Percentiles rank a stretch among this genome's conserved stretches.
Evolutionary conservation across 1,140 invertebrate species (phyloP).

Genomic region (Drosophila triauraria): DNA sequence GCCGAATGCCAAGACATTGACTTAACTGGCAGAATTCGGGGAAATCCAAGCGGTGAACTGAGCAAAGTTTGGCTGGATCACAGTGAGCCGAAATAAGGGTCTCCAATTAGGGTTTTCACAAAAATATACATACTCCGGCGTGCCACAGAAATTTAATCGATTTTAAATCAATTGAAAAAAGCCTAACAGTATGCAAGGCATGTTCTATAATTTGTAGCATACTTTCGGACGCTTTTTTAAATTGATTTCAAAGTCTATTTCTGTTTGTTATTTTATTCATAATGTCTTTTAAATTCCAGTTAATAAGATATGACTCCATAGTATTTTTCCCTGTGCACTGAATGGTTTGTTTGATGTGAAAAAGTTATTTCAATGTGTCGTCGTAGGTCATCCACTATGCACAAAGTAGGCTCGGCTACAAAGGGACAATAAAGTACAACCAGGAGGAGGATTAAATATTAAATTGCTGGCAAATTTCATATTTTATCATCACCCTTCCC

Average conservation of each 20-base stretch:
- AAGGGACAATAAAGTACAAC: slow-evolving; percentile 5
- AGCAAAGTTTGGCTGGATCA: background rate
- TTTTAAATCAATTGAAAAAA: background rate
- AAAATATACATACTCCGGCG: background rate
- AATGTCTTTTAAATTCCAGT: background rate
- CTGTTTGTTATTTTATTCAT: background rate
- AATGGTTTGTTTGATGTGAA: slow-evolving; percentile 7
- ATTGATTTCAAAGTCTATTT: background rate
- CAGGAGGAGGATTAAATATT: slow-evolving; percentile 34
- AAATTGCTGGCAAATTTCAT: slow-evolving; percentile 32
- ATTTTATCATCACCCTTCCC: slow-evolving; percentile 28
- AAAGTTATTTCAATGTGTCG: slow-evolving; percentile 20
- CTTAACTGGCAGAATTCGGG: slow-evolving; percentile 17
- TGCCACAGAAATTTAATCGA: background rate
- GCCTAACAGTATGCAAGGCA: background rate
- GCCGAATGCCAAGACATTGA: slow-evolving; percentile 47
- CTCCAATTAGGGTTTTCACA: background rate
- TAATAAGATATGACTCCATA: background rate
- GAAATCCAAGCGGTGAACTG: background rate
- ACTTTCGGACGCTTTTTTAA: background rate
- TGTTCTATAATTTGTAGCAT: too few species aligned
- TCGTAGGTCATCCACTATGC: background rate
- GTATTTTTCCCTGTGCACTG: slow-evolving; percentile 3
- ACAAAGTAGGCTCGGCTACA: slow-evolving; percentile 7
- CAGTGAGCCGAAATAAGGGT: background rate